These are phyloP conservation scores for Zaprionus gabonicus DNA, from an alignment of 1,140 invertebrate genomes.

Conservation along the genomic window DNA sequence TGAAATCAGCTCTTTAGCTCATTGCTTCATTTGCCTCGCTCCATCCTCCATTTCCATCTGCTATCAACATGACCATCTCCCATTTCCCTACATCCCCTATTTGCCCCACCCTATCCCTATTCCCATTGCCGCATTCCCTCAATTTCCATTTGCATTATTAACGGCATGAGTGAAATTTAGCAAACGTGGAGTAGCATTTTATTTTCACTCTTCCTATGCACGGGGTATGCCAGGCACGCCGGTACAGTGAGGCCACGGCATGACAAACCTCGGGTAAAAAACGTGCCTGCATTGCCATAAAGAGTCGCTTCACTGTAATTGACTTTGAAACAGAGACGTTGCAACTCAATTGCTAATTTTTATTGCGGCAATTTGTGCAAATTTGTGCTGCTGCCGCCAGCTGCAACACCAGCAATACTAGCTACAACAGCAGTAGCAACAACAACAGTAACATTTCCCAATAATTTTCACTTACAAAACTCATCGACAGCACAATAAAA, in stretches of 20 bases:
- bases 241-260: conserved; percentile 6
- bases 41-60: conserved; percentile 5
- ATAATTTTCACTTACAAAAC: conserved; percentile 45
- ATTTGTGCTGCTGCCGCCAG: conserved; percentile 18
- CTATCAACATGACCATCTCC: not conserved
- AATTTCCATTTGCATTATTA: conserved; percentile 70
- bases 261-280: not conserved
- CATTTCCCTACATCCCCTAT: not conserved
- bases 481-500: conserved; percentile 58
- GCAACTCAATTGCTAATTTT: conserved; percentile 51
- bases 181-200: conserved; percentile 47
- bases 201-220: conserved; percentile 38
- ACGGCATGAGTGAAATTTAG: conserved; percentile 64
- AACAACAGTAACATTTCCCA: conserved; percentile 17
- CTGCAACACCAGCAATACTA: not conserved
- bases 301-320: conserved; percentile 18
- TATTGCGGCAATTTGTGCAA: conserved; percentile 45
- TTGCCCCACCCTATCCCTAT: not conserved
- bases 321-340: conserved; percentile 36
- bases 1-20: conserved; percentile 71
- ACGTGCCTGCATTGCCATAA: not conserved
- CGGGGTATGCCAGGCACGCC: not conserved
- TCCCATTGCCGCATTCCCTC: not conserved
- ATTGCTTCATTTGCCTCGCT: conserved; percentile 43
- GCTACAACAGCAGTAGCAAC: not conserved